phyloP scores from a whole-genome alignment of 2,797 vertebrate species.

The Sebastolobus alascanus region DNA sequence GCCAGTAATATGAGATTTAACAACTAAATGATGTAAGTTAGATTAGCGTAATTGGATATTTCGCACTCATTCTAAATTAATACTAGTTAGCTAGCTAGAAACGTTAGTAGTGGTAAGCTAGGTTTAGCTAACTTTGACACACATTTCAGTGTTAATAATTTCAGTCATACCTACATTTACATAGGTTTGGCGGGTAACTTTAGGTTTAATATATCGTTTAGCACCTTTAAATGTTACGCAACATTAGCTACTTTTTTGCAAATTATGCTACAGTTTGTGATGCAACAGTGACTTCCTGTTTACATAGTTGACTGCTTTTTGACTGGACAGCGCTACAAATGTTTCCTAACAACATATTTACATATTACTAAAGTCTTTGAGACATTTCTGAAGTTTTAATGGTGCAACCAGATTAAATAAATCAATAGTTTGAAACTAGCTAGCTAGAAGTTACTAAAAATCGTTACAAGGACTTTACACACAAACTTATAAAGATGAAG shows the following conservation, averaged over 20 bases:
- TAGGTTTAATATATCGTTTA: neutral
- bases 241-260: neutral
- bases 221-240: neutral
- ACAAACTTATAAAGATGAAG: neutral
- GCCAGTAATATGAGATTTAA: neutral
- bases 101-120: neutral
- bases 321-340: no score
- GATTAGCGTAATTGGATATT: neutral
- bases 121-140: neutral
- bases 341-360: neutral
- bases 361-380: neutral
- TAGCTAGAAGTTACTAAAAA: neutral
- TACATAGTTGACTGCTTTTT: no score
- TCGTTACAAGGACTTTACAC: neutral
- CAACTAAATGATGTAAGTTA: no score
- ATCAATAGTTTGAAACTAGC: neutral
- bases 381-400: neutral
- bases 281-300: no score
- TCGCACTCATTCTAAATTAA: no score
- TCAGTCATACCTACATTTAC: no score
- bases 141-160: no score
- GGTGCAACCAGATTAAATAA: neutral
- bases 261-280: no score
- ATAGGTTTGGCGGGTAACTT: neutral
- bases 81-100: neutral